phyloP scores from a whole-genome alignment of 2,113 vertebrate species.

The Oceanites oceanicus region DNA sequence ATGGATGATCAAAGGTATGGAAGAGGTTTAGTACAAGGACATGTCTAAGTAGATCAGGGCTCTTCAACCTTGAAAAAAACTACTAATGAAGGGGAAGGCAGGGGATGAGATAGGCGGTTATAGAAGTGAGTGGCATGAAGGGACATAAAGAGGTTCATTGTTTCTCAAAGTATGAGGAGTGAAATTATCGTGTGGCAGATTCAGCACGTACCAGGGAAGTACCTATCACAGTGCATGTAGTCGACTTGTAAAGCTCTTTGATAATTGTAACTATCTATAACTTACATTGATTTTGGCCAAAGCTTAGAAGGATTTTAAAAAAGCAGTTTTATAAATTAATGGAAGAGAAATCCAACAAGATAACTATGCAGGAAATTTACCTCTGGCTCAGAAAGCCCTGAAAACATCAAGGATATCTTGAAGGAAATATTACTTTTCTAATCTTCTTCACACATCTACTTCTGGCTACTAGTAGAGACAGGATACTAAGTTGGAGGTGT shows the following conservation, averaged over 20 bases:
- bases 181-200: background rate
- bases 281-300: background rate
- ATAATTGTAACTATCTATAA: background rate
- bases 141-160: background rate
- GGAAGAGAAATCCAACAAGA: background rate
- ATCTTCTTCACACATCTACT: background rate
- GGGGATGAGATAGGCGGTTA: background rate
- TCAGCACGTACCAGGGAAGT: background rate
- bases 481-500: background rate
- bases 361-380: background rate
- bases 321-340: background rate
- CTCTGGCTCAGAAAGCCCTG: background rate
- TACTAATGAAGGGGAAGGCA: background rate
- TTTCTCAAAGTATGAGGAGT: background rate
- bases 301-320: background rate
- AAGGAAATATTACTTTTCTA: background rate
- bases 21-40: background rate
- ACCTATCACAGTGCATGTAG: background rate
- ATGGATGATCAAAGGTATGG: conserved; percentile 15
- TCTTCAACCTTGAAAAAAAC: background rate
- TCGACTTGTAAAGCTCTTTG: background rate
- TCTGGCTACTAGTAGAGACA: background rate
- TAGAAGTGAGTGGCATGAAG: background rate
- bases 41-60: background rate
- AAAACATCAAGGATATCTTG: background rate